phyloP scores from a whole-genome alignment of 2,888 invertebrate genomes.

The Drosophila merina region DNA sequence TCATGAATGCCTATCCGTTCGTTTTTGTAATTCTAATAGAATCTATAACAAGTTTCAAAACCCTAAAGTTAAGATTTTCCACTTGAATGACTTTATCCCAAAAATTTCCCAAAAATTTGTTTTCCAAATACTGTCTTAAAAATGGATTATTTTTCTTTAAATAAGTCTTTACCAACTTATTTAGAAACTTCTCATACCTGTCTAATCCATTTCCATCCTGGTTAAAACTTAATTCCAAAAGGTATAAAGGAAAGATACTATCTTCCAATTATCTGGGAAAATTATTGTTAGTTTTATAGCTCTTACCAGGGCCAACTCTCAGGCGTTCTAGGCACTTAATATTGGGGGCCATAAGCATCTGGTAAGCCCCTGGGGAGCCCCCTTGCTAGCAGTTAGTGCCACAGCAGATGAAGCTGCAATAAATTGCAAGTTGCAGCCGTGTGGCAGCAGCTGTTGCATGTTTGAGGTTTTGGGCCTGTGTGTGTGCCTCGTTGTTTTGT shows the following conservation, averaged over 20 bases:
- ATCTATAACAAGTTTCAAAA: too few relatives aligned
- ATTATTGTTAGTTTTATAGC: slow-evolving; percentile 7
- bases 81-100: too few relatives aligned
- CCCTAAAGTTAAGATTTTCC: too few relatives aligned
- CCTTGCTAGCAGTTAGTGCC: slow-evolving; percentile 57
- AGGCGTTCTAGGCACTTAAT: slow-evolving; percentile 3
- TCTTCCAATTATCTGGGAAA: not conserved
- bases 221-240: not conserved
- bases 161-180: too few relatives aligned
- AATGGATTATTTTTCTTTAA: too few relatives aligned
- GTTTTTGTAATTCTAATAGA: too few relatives aligned
- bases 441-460: slow-evolving; percentile 66
- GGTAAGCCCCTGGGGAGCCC: not conserved
- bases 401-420: slow-evolving; percentile 57
- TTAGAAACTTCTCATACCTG: not conserved
- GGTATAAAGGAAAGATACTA: not conserved
- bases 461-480: slow-evolving; percentile 37
- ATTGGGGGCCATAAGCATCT: slow-evolving; percentile 16
- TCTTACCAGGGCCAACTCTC: slow-evolving; percentile 1
- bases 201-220: not conserved
- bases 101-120: too few relatives aligned
- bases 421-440: slow-evolving; percentile 72
- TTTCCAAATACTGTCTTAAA: too few relatives aligned
- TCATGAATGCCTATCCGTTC: too few relatives aligned
- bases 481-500: slow-evolving; percentile 38